Percentiles rank a stretch among this genome's conserved stretches.
phyloP scores from a whole-genome alignment of 2,888 invertebrate species.

The Labia minor region DNA sequence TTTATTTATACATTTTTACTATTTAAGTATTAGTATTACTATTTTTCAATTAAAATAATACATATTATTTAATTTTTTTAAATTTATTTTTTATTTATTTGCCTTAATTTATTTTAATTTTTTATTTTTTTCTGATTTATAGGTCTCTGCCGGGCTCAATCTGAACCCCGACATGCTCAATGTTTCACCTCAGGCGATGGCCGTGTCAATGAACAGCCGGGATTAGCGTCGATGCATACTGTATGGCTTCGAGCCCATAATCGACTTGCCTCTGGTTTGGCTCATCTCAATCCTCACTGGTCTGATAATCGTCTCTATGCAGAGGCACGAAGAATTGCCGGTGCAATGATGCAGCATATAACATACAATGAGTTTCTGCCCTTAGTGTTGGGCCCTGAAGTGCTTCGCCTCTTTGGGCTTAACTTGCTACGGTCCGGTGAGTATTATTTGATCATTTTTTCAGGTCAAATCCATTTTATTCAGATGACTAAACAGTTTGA shows the following conservation, averaged over 20 bases:
- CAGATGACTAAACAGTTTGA: no score
- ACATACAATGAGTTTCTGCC: constrained; percentile 76
- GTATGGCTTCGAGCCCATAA: constrained; percentile 65
- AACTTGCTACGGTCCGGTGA: not conserved
- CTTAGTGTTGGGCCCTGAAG: constrained; percentile 51
- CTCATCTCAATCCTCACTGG: constrained; percentile 72
- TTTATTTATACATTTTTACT: no score
- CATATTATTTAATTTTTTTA: no score
- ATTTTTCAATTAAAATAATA: no score
- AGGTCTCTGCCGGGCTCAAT: constrained; percentile 42
- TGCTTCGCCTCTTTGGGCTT: not conserved
- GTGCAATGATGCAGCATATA: constrained; percentile 72
- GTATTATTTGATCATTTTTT: no score
- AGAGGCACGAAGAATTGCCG: constrained; percentile 70
- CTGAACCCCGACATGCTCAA: constrained; percentile 14
- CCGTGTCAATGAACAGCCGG: constrained; percentile 70
- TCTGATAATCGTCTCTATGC: constrained; percentile 78
- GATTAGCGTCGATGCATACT: constrained; percentile 61
- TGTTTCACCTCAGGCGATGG: constrained; percentile 72
- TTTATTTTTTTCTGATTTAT: no score
- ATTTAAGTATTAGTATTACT: no score
- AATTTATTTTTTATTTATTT: no score
- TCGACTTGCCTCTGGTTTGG: constrained; percentile 59
- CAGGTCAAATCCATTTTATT: no score
- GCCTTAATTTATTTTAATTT: no score